Conservation (phyloP, 2,797 vertebrate genomes). For the Lophius americanus region DNA sequence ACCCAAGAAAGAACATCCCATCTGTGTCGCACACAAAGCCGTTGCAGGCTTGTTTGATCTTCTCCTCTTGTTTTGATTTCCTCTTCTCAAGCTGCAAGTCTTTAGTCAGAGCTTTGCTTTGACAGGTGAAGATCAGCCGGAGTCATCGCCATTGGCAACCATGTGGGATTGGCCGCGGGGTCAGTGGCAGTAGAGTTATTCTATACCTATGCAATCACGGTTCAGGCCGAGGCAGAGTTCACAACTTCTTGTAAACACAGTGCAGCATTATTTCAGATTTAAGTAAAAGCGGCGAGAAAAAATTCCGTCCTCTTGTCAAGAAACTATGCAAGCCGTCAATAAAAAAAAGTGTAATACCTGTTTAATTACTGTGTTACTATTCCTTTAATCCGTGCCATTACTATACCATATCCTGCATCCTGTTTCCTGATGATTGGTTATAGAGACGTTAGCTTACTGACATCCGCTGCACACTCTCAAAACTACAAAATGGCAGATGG, state of each 20-base stretch:
- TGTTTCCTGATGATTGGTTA: constrained; percentile 62
- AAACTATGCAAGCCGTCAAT: constrained; percentile 37
- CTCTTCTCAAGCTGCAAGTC: constrained; percentile 77
- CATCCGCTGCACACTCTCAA: constrained; percentile 64
- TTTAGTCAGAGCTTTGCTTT: constrained; percentile 83
- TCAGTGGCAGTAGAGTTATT: constrained; percentile 75
- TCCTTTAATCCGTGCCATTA: constrained; percentile 44
- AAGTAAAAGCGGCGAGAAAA: constrained; percentile 25
- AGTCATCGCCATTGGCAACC: constrained; percentile 78
- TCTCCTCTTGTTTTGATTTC: constrained; percentile 74
- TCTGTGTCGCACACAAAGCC: constrained; percentile 24
- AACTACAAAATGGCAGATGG: constrained; percentile 52
- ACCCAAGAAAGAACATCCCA: not conserved
- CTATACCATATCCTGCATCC: constrained; percentile 56
- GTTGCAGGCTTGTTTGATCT: constrained; percentile 63
- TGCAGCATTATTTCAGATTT: constrained; percentile 52
- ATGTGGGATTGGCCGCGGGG: constrained; percentile 68
- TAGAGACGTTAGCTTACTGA: constrained; percentile 46
- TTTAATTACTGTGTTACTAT: constrained; percentile 29
- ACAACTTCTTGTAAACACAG: constrained; percentile 67
- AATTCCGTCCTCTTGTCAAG: constrained; percentile 28
- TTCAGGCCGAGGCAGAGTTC: constrained; percentile 70
- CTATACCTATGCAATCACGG: constrained; percentile 81
- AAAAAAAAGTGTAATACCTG: not conserved
- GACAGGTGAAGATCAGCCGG: constrained; percentile 85